These are phyloP conservation scores for Cydia fagiglandana DNA, from an alignment of 1,140 invertebrate species.

Conservation along the genomic window DNA sequence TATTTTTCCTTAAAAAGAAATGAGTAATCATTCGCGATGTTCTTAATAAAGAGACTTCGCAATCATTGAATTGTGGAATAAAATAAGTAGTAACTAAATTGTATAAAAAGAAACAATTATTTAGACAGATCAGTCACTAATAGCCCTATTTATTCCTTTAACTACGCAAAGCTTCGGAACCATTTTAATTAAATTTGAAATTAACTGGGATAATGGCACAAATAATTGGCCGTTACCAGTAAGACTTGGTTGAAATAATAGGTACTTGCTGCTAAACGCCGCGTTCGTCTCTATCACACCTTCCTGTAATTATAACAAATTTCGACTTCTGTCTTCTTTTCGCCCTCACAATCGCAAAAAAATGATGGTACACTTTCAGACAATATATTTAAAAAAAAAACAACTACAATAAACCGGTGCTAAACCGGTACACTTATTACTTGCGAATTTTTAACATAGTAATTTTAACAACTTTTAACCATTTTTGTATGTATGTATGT, in stretches of 20 bases:
- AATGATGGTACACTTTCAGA: background rate
- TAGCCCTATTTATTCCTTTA: conserved; percentile 17
- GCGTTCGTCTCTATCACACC: conserved; percentile 6
- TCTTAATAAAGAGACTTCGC: too few species aligned
- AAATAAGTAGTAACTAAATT: too few species aligned
- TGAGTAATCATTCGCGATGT: too few species aligned
- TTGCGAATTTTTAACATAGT: too few species aligned
- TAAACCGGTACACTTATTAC: too few species aligned
- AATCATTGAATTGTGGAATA: too few species aligned
- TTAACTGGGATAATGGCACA: conserved; percentile 23
- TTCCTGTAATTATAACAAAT: conserved; percentile 25
- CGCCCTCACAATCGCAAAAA: conserved; percentile 23
- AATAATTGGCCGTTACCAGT: conserved; percentile 22
- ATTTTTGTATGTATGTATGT: too few species aligned
- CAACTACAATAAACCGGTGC: too few species aligned
- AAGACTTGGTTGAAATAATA: conserved; percentile 8
- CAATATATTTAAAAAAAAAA: background rate
- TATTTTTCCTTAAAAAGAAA: too few species aligned
- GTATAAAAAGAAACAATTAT: background rate
- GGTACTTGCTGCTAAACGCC: background rate
- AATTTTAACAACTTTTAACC: too few species aligned
- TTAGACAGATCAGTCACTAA: background rate
- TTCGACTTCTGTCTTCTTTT: conserved; percentile 7
- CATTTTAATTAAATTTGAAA: conserved; percentile 26
- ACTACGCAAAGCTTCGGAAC: background rate